Evolutionary conservation across 2,888 invertebrate genomes (phyloP).

Genomic region (Macrophya annulata): DNA sequence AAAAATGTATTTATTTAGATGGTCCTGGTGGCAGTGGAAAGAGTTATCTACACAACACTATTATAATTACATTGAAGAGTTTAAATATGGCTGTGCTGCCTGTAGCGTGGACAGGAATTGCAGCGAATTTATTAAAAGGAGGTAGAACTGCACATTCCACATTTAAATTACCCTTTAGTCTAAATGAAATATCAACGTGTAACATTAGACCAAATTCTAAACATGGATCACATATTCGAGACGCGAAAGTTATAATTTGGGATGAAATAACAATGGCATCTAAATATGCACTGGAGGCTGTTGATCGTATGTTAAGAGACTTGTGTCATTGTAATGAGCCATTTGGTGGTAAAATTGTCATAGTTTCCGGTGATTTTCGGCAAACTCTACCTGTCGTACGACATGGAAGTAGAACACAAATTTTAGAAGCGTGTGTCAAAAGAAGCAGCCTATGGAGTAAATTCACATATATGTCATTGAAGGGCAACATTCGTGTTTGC

Average conservation of each 20-base stretch:
- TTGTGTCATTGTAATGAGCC: constrained; percentile 49
- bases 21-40: constrained; percentile 64
- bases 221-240: constrained; percentile 44
- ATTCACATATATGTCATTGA: constrained; percentile 55
- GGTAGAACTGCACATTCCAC: constrained; percentile 24
- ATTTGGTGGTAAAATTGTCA: constrained; percentile 59
- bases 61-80: constrained; percentile 63
- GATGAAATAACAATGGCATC: constrained; percentile 61
- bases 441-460: constrained; percentile 57
- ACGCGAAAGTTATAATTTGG: constrained; percentile 58
- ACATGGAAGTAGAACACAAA: constrained; percentile 48
- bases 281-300: constrained; percentile 55
- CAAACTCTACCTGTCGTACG: constrained; percentile 61
- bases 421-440: constrained; percentile 57
- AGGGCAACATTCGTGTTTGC: constrained; percentile 58
- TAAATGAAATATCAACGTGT: constrained; percentile 50
- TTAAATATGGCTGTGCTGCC: not conserved
- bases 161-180: constrained; percentile 54
- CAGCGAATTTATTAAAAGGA: not conserved
- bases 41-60: constrained; percentile 66
- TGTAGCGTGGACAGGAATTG: constrained; percentile 16
- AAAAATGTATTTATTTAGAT: constrained; percentile 65
- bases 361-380: constrained; percentile 64
- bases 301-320: constrained; percentile 56
- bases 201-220: constrained; percentile 46